Conservation (phyloP, 2,113 vertebrate genomes). For the Etheostoma cragini region DNA sequence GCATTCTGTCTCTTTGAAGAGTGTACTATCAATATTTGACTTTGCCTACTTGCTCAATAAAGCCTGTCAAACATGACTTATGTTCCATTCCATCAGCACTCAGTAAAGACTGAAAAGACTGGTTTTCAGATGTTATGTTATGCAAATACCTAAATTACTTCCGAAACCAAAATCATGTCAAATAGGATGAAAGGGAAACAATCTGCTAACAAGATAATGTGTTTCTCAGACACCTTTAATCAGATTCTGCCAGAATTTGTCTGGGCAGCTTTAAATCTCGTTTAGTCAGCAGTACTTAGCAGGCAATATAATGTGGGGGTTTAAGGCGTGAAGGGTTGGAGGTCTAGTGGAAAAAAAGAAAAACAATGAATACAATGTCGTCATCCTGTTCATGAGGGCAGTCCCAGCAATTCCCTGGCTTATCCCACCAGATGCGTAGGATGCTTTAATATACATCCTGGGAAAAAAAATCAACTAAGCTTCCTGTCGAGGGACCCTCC, state of each 20-base stretch:
- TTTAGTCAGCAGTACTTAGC: slow-evolving; percentile 56
- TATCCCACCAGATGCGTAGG: slow-evolving; percentile 63
- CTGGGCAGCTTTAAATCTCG: slow-evolving; percentile 31
- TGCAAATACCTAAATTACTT: slow-evolving; percentile 38
- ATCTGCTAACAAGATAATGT: slow-evolving; percentile 22
- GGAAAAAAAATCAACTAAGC: slow-evolving; percentile 27
- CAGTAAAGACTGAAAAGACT: slow-evolving; percentile 18
- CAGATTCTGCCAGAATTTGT: slow-evolving; percentile 31
- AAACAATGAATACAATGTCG: slow-evolving; percentile 61
- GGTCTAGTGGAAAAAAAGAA: slow-evolving; percentile 32
- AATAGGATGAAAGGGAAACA: slow-evolving; percentile 10
- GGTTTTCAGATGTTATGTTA: slow-evolving; percentile 22
- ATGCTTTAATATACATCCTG: slow-evolving; percentile 73
- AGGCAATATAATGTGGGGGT: slow-evolving; percentile 26
- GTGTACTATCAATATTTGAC: slow-evolving; percentile 54
- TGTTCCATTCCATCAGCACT: neutral
- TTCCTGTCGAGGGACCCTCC: slow-evolving; percentile 63
- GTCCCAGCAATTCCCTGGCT: slow-evolving; percentile 56
- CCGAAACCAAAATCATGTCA: slow-evolving; percentile 21
- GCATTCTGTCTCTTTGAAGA: slow-evolving; percentile 12
- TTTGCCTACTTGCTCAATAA: slow-evolving; percentile 21
- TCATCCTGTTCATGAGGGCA: slow-evolving; percentile 70
- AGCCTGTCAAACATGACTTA: slow-evolving; percentile 30
- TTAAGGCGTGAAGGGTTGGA: slow-evolving; percentile 16
- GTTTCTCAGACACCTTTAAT: slow-evolving; percentile 25